Conservation (phyloP, 2,797 vertebrate genomes). For the Buceros bicornis region DNA sequence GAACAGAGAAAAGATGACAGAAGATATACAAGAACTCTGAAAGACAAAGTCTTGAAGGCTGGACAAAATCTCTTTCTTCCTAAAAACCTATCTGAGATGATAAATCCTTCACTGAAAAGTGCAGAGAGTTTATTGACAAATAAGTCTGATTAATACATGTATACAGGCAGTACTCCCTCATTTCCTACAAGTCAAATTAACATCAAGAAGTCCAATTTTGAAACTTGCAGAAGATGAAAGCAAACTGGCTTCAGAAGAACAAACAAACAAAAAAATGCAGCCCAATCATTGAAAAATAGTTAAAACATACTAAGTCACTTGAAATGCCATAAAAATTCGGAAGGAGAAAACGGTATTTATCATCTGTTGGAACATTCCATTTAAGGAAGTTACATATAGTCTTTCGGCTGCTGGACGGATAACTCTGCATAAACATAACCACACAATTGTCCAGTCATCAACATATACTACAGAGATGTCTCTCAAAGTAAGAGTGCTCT, state of each 20-base stretch:
- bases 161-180: background rate
- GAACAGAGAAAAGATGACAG: background rate
- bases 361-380: background rate
- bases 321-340: background rate
- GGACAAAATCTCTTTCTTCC: background rate
- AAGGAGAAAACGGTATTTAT: background rate
- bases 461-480: background rate
- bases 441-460: background rate
- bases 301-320: background rate
- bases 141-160: background rate
- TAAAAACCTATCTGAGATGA: background rate
- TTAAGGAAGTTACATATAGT: background rate
- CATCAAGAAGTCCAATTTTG: background rate
- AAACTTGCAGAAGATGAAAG: background rate
- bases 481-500: background rate
- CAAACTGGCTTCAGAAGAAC: background rate
- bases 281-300: background rate
- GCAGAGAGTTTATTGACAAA: background rate
- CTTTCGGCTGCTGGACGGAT: background rate
- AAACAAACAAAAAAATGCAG: background rate
- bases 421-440: background rate
- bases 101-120: background rate
- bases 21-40: background rate
- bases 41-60: background rate
- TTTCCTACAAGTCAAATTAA: background rate